A percentile compares a stretch with the other conserved stretches of the same genome.
phyloP scores from a whole-genome alignment of 2,888 invertebrate genomes.

The Yponomeuta malinellus region DNA sequence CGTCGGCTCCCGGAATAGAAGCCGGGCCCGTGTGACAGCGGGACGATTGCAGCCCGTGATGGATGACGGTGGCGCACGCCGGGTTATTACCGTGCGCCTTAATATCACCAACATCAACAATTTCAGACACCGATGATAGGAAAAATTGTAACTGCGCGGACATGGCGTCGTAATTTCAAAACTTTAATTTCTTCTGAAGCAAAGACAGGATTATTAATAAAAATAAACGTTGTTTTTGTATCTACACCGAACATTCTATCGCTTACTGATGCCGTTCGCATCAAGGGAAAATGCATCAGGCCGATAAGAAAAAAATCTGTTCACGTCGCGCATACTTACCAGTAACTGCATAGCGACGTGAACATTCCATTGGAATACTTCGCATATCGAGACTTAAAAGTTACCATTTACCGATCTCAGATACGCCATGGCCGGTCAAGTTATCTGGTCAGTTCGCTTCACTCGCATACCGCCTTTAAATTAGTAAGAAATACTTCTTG shows the following conservation, averaged over 20 bases:
- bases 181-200: neutral
- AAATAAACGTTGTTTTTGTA: neutral
- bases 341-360: slow-evolving; percentile 65
- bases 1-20: slow-evolving; percentile 59
- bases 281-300: slow-evolving; percentile 70
- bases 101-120: slow-evolving; percentile 13
- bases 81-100: slow-evolving; percentile 1
- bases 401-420: slow-evolving; percentile 74
- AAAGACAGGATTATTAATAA: neutral
- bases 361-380: slow-evolving; percentile 68
- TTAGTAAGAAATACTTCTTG: slow-evolving; percentile 64
- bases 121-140: neutral
- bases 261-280: slow-evolving; percentile 39
- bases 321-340: slow-evolving; percentile 66
- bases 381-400: slow-evolving; percentile 70
- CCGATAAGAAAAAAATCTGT: slow-evolving; percentile 74
- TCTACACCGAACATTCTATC: slow-evolving; percentile 31
- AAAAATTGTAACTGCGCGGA: slow-evolving; percentile 8
- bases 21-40: slow-evolving; percentile 46
- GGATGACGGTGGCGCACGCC: slow-evolving; percentile 48
- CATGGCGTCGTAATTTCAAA: neutral
- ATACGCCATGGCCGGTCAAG: slow-evolving; percentile 71
- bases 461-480: slow-evolving; percentile 63
- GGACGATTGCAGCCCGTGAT: slow-evolving; percentile 69
- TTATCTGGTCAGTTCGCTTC: slow-evolving; percentile 70